phyloP scores from a whole-genome alignment of 2,888 invertebrate genomes.

The Eupithecia subumbrata region DNA sequence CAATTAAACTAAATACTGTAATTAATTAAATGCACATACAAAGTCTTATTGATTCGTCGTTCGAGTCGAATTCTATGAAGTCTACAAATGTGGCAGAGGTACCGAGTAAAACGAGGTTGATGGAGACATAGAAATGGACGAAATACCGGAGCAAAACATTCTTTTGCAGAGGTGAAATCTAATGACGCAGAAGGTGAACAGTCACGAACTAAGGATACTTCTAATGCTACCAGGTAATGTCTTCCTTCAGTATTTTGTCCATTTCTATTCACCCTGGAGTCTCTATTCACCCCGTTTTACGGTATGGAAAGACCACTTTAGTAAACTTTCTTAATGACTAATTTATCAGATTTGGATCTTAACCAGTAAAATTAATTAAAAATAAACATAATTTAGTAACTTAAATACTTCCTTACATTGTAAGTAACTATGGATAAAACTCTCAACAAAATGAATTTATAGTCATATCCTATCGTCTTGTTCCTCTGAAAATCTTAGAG shows the following conservation, averaged over 20 bases:
- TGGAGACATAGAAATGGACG: too few species aligned
- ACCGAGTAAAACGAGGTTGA: too few species aligned
- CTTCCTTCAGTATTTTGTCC: too few species aligned
- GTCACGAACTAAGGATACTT: too few species aligned
- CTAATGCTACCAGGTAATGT: too few species aligned
- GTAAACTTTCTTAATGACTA: background rate
- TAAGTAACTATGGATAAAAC: background rate
- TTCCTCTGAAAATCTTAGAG: background rate
- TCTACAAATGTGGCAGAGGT: slow-evolving; percentile 11
- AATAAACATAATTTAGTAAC: background rate
- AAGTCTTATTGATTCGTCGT: slow-evolving; percentile 10
- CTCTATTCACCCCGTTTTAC: too few species aligned
- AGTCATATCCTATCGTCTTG: background rate
- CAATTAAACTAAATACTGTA: slow-evolving; percentile 32
- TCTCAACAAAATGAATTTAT: background rate
- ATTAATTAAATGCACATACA: slow-evolving; percentile 51
- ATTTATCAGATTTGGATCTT: background rate
- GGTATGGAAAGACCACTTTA: background rate
- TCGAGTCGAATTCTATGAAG: slow-evolving; percentile 17
- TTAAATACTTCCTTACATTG: background rate
- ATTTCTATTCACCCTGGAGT: too few species aligned
- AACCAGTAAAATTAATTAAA: background rate
- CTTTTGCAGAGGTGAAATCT: too few species aligned
- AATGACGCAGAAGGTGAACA: too few species aligned
- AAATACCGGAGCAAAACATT: too few species aligned